Evolutionary conservation across 2,797 vertebrate genomes (phyloP).

Genomic region (Ctenochaetus hawaiiensis): DNA sequence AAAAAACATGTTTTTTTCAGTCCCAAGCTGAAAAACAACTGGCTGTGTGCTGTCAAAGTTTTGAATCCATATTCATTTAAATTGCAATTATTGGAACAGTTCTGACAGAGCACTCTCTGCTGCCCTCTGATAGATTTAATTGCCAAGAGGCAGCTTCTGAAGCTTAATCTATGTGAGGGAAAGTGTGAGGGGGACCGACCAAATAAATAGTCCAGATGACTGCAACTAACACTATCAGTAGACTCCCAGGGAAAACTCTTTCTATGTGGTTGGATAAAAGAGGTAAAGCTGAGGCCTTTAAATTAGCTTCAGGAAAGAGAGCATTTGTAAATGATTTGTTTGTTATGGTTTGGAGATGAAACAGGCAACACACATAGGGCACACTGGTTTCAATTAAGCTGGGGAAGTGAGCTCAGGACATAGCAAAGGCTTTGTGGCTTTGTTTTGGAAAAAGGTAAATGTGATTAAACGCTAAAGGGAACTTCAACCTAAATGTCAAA

Average conservation of each 20-base stretch:
- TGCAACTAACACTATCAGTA: constrained; percentile 51
- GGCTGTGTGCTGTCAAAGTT: constrained; percentile 65
- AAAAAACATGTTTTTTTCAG: constrained; percentile 26
- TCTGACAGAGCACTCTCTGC: constrained; percentile 72
- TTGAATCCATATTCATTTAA: constrained; percentile 79
- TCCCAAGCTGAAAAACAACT: constrained; percentile 60
- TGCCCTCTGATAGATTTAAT: constrained; percentile 81
- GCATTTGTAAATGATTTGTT: constrained; percentile 65
- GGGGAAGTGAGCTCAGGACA: constrained; percentile 52
- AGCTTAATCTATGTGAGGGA: constrained; percentile 70
- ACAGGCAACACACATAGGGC: constrained; percentile 33
- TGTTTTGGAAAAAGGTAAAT: constrained; percentile 42
- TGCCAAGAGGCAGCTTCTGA: constrained; percentile 72
- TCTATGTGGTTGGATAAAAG: constrained; percentile 50
- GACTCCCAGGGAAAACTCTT: constrained; percentile 33
- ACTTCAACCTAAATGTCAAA: constrained; percentile 52
- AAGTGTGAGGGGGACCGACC: constrained; percentile 42
- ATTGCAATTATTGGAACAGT: constrained; percentile 77
- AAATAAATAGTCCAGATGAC: constrained; percentile 69
- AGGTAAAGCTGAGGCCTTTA: constrained; percentile 27
- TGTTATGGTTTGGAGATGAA: constrained; percentile 57
- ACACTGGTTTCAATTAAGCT: constrained; percentile 52
- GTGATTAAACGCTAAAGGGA: constrained; percentile 45
- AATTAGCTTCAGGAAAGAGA: constrained; percentile 57
- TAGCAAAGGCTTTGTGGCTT: constrained; percentile 44